phyloP scores from a whole-genome alignment of 2,888 invertebrate genomes.

The Phalangium opilio region DNA sequence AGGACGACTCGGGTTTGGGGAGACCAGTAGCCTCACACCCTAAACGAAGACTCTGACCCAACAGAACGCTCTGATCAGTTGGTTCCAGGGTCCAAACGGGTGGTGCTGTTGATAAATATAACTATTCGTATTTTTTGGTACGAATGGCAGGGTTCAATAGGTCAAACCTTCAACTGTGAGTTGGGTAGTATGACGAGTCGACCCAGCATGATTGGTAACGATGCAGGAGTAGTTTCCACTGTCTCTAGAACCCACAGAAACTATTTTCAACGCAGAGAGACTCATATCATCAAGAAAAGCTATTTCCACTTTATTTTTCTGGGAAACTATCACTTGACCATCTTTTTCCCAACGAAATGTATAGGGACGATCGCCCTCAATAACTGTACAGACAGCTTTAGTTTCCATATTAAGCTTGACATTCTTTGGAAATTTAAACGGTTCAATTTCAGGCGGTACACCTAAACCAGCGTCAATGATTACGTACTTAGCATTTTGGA shows the following conservation, averaged over 20 bases:
- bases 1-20: constrained; percentile 7
- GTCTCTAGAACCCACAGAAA: neutral
- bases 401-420: neutral
- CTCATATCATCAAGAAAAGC: neutral
- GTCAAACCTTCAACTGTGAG: too few relatives aligned
- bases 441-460: neutral
- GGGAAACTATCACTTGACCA: neutral
- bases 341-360: neutral
- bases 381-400: neutral
- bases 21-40: constrained; percentile 9
- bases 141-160: too few relatives aligned
- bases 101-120: constrained; percentile 8
- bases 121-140: neutral
- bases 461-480: too few relatives aligned
- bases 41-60: constrained; percentile 9
- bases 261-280: neutral
- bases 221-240: neutral
- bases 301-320: neutral
- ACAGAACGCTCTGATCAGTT: constrained; percentile 4
- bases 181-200: too few relatives aligned
- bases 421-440: neutral
- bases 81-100: constrained; percentile 11
- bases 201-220: neutral
- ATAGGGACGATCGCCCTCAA: neutral
- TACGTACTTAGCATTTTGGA: too few relatives aligned